phyloP scores from a whole-genome alignment of 1,140 invertebrate genomes.

The Homarus americanus region DNA sequence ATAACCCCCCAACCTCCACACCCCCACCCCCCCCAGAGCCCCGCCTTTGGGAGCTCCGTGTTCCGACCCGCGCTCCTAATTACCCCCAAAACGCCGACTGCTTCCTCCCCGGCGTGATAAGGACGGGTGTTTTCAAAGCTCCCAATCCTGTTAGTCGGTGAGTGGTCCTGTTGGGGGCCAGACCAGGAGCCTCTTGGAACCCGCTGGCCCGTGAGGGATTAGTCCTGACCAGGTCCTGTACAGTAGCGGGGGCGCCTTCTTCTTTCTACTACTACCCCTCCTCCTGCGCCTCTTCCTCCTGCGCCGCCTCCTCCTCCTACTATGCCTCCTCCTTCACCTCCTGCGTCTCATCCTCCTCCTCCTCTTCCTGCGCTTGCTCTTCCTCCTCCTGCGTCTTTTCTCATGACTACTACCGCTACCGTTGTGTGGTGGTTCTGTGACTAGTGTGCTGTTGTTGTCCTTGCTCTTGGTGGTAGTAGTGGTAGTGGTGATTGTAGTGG shows the following conservation, averaged over 20 bases:
- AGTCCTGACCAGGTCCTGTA: slow-evolving; percentile 38
- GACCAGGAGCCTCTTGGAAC: slow-evolving; percentile 11
- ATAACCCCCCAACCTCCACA: too few species aligned
- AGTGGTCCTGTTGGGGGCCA: slow-evolving; percentile 35
- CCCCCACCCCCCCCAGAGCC: too few species aligned
- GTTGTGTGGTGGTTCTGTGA: too few species aligned
- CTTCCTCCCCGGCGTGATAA: slow-evolving; percentile 30
- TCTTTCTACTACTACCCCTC: not conserved
- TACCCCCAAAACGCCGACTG: slow-evolving; percentile 24
- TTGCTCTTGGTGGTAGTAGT: too few species aligned
- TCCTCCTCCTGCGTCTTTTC: not conserved
- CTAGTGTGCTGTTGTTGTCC: too few species aligned
- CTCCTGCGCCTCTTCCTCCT: not conserved
- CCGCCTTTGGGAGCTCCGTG: not conserved
- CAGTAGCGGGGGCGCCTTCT: slow-evolving; percentile 32
- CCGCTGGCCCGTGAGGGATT: slow-evolving; percentile 55
- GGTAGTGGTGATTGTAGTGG: too few species aligned
- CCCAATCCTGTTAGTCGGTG: slow-evolving; percentile 51
- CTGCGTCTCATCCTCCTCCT: not conserved
- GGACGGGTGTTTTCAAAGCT: slow-evolving; percentile 38
- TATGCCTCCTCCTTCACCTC: not conserved
- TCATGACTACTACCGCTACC: too few species aligned
- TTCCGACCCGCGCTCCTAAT: not conserved
- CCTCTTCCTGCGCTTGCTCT: not conserved
- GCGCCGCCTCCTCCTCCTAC: not conserved